These are phyloP conservation scores for Colletes latitarsis DNA, from an alignment of 1,140 invertebrate genomes.

Conservation along the genomic window DNA sequence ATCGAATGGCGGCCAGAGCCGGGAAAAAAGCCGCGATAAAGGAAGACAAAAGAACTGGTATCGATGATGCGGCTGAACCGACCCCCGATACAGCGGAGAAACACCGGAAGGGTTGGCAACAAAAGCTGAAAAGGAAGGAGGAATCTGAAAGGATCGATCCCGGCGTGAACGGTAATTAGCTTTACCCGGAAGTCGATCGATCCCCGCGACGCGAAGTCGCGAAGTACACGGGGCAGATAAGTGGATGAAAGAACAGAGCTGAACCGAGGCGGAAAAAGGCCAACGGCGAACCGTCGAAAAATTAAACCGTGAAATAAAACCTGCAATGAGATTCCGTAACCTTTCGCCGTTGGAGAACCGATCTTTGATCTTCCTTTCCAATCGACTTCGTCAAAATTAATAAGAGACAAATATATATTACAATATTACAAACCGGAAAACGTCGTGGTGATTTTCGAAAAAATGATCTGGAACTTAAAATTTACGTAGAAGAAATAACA, in stretches of 20 bases:
- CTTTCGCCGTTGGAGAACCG: too few relatives aligned
- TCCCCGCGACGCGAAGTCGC: not conserved
- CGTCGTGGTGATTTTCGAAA: too few relatives aligned
- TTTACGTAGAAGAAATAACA: too few relatives aligned
- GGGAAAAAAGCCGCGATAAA: not conserved
- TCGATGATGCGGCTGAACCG: not conserved
- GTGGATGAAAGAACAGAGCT: not conserved
- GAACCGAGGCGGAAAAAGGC: not conserved
- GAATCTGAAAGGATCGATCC: constrained; percentile 6
- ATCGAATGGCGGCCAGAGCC: not conserved
- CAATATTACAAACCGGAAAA: too few relatives aligned
- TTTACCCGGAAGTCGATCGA: constrained; percentile 12
- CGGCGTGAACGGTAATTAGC: constrained; percentile 20
- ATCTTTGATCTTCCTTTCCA: too few relatives aligned
- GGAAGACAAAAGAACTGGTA: not conserved
- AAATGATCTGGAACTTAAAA: too few relatives aligned
- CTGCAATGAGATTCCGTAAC: too few relatives aligned
- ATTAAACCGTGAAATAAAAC: too few relatives aligned
- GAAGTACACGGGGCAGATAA: not conserved
- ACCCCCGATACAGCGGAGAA: not conserved
- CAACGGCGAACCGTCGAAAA: not conserved
- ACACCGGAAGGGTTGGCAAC: not conserved
- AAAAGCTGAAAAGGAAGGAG: not conserved
- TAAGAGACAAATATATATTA: too few relatives aligned
- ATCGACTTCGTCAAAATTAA: too few relatives aligned